Base-by-base conservation (phyloP, 1,140 invertebrate genomes). In the Lutraria rhynchaena region DNA sequence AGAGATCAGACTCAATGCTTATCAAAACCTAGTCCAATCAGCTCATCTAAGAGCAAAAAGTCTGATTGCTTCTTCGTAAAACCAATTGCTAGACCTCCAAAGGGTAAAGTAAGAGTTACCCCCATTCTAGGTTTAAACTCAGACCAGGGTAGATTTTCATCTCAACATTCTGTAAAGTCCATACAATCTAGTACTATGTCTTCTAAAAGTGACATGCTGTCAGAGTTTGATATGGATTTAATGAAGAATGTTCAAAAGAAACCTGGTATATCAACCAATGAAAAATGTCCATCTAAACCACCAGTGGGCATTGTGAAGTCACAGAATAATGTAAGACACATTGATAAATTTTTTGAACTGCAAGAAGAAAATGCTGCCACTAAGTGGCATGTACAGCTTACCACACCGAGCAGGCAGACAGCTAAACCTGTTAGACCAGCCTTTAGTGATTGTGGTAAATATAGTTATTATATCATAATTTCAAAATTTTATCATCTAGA, bases 381-480 rank as follows among this genome's bases (percentile, higher is more conserved):
- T 29, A 80, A 29, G 13, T 81, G 78, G 78, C 37, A 53, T 17
- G 44, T 73, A 9, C 27, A 37, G 29, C 69, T 49, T 11, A 49
- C 9, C 24, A 73, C 78, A 15, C 78, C 78, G 22, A 27, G 15
- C 11, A n/a, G 31, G 0, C 67, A 81, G 31, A 9, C 35, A 24
- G 65, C 49, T 24, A 19, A 73, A 5, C 78, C 69, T 17, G 27
- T 35, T n/a, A 58, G 78, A 51, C 69, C 78, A 27, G 78, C 78
- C 1, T 81, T 73, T 57, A 81, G 78, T 61, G 78, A 81, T 55
- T 81, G 78, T 74, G 70, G 69, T 58, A 31, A 29, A n/a, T 9
- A 55, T 55, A 19, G 7, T 5, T 55, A 41, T 7, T 41, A 41
- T 7, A 41, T 7, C 37, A 41, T 41, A 7, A 15, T 41, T 41